Percentiles rank a stretch among this genome's conserved stretches.
phyloP scores from a whole-genome alignment of 2,113 vertebrate species.

The Brienomyrus longianalis region DNA sequence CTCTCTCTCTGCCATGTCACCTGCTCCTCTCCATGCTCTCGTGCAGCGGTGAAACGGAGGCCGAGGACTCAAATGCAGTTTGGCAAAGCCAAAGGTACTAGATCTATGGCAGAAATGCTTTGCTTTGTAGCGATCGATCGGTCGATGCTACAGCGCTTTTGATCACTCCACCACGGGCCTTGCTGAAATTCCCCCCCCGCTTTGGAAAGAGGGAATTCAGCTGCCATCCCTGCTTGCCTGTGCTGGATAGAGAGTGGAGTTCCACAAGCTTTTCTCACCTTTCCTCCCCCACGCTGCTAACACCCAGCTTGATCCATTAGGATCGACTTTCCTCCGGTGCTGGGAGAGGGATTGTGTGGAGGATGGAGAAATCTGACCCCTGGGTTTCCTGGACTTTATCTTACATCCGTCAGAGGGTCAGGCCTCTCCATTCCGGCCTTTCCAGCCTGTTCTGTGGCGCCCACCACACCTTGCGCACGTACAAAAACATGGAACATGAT shows the following conservation, averaged over 20 bases:
- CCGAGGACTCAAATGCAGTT: not conserved
- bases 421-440: not conserved
- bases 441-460: not conserved
- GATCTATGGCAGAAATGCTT: not conserved
- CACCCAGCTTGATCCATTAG: slow-evolving; percentile 1
- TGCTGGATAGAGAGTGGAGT: not conserved
- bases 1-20: not conserved
- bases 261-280: not conserved
- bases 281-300: not conserved
- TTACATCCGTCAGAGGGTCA: not conserved
- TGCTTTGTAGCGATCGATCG: not conserved
- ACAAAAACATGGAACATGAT: not conserved
- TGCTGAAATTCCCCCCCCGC: not conserved
- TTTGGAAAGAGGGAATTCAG: not conserved
- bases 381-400: not conserved
- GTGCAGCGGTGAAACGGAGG: not conserved
- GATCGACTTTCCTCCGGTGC: not conserved
- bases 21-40: not conserved
- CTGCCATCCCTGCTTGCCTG: too few relatives aligned
- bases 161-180: not conserved
- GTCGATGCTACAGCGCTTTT: not conserved
- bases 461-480: not conserved
- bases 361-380: not conserved
- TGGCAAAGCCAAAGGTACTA: not conserved
- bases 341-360: not conserved